A percentile compares a stretch with the other conserved stretches of the same genome.
Conservation (phyloP, 2,888 invertebrate species). For the Drosophila maculinotata region DNA sequence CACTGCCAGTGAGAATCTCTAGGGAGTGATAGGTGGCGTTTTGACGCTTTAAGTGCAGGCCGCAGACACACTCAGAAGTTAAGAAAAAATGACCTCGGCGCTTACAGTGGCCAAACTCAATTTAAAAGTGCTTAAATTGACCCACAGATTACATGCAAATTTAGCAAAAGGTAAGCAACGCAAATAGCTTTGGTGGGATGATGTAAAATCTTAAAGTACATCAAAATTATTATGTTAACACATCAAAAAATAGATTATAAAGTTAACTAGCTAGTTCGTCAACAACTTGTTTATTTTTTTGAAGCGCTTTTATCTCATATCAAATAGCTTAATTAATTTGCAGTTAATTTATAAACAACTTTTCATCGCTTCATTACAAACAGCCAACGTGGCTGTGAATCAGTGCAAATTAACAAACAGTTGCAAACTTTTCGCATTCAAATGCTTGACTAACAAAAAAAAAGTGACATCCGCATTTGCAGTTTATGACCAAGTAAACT, state of each 20-base stretch:
- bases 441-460: conserved; percentile 7
- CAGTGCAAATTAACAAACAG: conserved; percentile 8
- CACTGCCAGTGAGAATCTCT: conserved; percentile 8
- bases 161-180: conserved; percentile 12
- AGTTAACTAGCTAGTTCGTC: too few species aligned
- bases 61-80: conserved; percentile 25
- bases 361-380: conserved; percentile 12
- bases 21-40: conserved; percentile 13
- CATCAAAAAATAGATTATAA: too few species aligned
- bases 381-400: conserved; percentile 12
- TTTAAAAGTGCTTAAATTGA: conserved; percentile 47
- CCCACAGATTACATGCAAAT: conserved; percentile 39
- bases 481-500: conserved; percentile 13
- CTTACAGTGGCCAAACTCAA: conserved; percentile 71
- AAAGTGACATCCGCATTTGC: neutral
- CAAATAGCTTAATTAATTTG: conserved; percentile 5
- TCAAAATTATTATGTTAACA: neutral
- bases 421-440: conserved; percentile 26
- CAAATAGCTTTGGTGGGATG: conserved; percentile 11
- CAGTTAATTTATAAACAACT: conserved; percentile 8
- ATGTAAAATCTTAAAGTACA: conserved; percentile 6
- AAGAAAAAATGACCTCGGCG: conserved; percentile 17
- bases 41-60: conserved; percentile 52
- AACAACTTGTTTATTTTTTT: neutral
- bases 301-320: neutral